A percentile compares a stretch with the other conserved stretches of the same genome.
These are phyloP conservation scores for Chascanopsetta lugubris DNA, from an alignment of 2,113 vertebrate genomes.

Conservation along the genomic window DNA sequence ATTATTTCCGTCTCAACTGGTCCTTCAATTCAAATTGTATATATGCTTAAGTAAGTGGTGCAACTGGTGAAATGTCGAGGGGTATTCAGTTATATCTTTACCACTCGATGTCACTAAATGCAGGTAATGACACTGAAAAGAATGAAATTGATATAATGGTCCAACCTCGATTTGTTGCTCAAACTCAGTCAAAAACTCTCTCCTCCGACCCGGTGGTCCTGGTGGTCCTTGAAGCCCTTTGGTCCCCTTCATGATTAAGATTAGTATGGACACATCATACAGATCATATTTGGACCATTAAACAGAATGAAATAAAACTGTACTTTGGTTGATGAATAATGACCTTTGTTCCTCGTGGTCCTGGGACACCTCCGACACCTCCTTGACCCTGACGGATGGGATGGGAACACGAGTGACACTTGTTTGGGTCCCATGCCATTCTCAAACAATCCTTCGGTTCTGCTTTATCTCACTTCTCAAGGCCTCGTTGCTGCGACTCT, in stretches of 20 bases:
- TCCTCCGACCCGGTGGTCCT: slow-evolving; percentile 85
- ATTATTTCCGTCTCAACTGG: too few species aligned
- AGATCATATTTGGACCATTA: not conserved
- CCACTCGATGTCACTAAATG: too few species aligned
- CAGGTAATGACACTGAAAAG: too few species aligned
- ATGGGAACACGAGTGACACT: not conserved
- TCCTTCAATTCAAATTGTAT: too few species aligned
- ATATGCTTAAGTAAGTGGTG: not conserved
- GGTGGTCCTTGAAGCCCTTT: slow-evolving; percentile 86
- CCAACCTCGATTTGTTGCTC: not conserved
- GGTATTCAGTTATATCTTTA: too few species aligned
- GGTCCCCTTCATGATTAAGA: slow-evolving; percentile 78
- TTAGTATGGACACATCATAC: not conserved
- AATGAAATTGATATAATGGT: not conserved
- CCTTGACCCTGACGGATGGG: slow-evolving; percentile 69
- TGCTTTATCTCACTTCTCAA: not conserved
- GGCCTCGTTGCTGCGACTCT: not conserved
- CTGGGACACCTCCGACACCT: slow-evolving; percentile 45
- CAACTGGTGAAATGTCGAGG: not conserved
- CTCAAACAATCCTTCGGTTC: not conserved
- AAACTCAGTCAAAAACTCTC: slow-evolving; percentile 53
- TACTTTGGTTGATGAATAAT: slow-evolving; percentile 6
- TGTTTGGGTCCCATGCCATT: slow-evolving; percentile 6
- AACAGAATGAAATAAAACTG: not conserved
- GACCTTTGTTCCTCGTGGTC: slow-evolving; percentile 67